Percentiles rank a stretch among this genome's conserved stretches.
Conservation (phyloP, 1,140 invertebrate species). For the Apis cerana region DNA sequence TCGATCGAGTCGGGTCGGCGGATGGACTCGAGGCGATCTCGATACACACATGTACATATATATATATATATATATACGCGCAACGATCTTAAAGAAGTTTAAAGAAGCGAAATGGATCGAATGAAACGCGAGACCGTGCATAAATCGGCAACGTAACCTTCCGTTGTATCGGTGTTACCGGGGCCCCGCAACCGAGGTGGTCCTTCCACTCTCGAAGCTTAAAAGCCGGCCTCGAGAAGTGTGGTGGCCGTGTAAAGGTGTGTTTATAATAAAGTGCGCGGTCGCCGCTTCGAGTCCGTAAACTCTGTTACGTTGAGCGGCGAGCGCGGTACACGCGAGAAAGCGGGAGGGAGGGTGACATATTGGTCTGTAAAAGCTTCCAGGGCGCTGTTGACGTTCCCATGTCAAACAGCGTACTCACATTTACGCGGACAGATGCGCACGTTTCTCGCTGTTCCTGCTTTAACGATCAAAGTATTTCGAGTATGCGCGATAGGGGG, state of each 20-base stretch:
- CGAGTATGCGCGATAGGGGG: too few species aligned
- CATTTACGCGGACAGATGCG: conserved; percentile 28
- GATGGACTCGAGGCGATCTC: too few species aligned
- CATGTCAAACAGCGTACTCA: conserved; percentile 40
- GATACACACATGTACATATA: too few species aligned
- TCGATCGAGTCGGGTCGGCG: too few species aligned
- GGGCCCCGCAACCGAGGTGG: conserved; percentile 38
- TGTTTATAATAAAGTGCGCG: conserved; percentile 51
- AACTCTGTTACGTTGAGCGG: conserved; percentile 23
- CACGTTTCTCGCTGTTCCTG: neutral
- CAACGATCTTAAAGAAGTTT: too few species aligned
- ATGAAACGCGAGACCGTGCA: conserved; percentile 15
- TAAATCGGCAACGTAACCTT: conserved; percentile 4
- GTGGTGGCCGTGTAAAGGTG: conserved; percentile 7
- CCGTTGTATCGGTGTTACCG: conserved; percentile 37
- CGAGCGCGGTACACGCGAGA: conserved; percentile 33
- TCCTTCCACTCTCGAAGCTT: conserved; percentile 12
- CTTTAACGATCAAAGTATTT: conserved; percentile 17
- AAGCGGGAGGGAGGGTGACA: conserved; percentile 42
- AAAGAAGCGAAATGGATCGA: neutral
- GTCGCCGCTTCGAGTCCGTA: conserved; percentile 18
- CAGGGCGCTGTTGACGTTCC: conserved; percentile 37
- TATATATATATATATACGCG: too few species aligned
- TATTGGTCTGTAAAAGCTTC: conserved; percentile 50
- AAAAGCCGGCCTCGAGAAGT: conserved; percentile 19